Conservation (phyloP, 2,797 vertebrate genomes). For the Moxostoma hubbsi region DNA sequence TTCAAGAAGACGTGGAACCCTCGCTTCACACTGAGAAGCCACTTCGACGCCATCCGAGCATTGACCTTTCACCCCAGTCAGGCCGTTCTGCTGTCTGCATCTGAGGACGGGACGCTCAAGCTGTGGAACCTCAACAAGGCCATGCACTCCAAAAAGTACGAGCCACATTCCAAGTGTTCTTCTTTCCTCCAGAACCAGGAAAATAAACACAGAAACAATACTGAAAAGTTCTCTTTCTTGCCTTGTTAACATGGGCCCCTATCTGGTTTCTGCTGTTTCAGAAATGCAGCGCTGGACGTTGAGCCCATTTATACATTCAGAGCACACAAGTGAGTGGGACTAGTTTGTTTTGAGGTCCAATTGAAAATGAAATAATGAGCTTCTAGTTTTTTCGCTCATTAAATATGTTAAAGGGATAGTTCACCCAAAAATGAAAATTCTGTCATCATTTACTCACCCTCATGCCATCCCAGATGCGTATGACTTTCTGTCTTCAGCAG, state of each 20-base stretch:
- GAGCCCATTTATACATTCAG: conserved; percentile 92
- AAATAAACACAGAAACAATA: too few species aligned
- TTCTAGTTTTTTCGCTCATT: too few species aligned
- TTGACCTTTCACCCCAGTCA: conserved; percentile 88
- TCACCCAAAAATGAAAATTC: too few species aligned
- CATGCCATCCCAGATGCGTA: too few species aligned
- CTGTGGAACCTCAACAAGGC: conserved; percentile 94
- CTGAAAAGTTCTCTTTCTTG: neutral
- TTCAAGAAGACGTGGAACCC: conserved; percentile 93
- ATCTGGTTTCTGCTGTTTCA: conserved; percentile 52
- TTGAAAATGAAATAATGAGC: neutral
- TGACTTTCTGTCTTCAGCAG: too few species aligned
- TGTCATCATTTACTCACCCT: too few species aligned
- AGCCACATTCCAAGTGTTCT: neutral
- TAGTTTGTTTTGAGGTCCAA: neutral
- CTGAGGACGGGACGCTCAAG: conserved; percentile 89
- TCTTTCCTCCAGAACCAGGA: neutral
- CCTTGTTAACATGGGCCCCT: neutral
- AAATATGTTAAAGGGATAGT: too few species aligned
- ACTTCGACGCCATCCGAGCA: conserved; percentile 89
- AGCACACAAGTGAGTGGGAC: conserved; percentile 83
- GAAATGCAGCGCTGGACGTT: conserved; percentile 87
- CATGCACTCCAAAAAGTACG: conserved; percentile 88
- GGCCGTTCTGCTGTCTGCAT: conserved; percentile 86
- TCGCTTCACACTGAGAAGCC: conserved; percentile 89